Conservation (phyloP, 2,113 vertebrate species). For the Callocephalon fimbriatum region DNA sequence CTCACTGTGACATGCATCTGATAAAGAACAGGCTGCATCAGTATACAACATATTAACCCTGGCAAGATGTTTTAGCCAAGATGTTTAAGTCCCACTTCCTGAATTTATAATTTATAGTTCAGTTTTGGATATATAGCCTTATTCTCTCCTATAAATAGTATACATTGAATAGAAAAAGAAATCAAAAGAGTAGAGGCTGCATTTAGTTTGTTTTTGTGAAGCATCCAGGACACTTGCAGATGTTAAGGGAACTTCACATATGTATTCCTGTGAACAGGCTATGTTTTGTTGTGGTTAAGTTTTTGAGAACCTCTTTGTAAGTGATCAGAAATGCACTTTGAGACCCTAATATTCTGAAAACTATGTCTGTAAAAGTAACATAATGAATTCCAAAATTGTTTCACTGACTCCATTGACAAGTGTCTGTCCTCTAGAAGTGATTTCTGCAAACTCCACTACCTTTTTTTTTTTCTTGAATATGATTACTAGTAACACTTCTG, state of each 20-base stretch:
- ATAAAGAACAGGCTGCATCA: neutral
- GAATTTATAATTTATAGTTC: neutral
- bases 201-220: neutral
- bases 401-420: constrained; percentile 24
- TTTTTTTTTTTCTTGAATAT: neutral
- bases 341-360: neutral
- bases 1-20: neutral
- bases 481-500: neutral
- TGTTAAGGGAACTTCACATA: neutral
- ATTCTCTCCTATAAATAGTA: neutral
- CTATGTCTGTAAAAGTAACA: neutral
- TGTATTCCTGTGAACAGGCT: neutral
- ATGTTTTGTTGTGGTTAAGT: neutral
- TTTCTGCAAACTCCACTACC: neutral
- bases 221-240: neutral
- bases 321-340: neutral
- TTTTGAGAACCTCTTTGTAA: neutral
- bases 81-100: neutral
- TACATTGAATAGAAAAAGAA: neutral
- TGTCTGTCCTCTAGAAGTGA: neutral
- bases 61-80: neutral
- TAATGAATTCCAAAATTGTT: neutral
- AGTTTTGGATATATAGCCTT: neutral
- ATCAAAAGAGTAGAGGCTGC: neutral
- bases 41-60: too few species aligned